Evolutionary conservation across 2,888 invertebrate species (phyloP), one percentile per base, ranked within the genome.

Genomic region (Caenorhabditis panamensis): DNA sequence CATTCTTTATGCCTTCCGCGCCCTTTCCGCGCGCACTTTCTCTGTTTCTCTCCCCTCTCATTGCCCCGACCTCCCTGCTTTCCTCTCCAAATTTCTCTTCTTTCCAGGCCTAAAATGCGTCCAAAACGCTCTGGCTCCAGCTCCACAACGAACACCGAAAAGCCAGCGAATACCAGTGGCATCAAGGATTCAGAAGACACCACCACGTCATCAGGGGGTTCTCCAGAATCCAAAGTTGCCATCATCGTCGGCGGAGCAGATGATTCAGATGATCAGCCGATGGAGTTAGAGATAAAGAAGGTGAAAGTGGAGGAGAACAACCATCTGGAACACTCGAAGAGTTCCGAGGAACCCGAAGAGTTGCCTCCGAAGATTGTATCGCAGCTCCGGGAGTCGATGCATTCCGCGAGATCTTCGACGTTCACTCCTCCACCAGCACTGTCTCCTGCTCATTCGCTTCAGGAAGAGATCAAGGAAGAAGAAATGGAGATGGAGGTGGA

Each of bases 401-500:
- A 16, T 22, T 36, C 36, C 22, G 22, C n/a, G 8, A 26, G 61
- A 3, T 37, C 37, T n/a, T n/a, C 26, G 24, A 37, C 22, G 16
- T 75, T 75, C 66, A 44, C 53, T 2, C 66, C 75, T 6, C 66
- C 66, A 11, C 75, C 75, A 6, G 66, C 75, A 2, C 54, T 75
- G 5, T 75, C 75, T 8, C 75, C 75, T 9, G 75, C 75, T 13
- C 28, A 75, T 37, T 75, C 75, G 6, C n/a, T 73, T 64, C 72
- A 63, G 37, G 41, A 24, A 22, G 59, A 61, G 18, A 24, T 49
- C 16, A 41, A 63, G 18, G 44, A 36, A n/a, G 44, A 36, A 20
- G 53, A 44, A 4, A 47, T 22, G 20, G 41, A 66, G 13, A 53
- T 28, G 24, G 53, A 53, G 0, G 22, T n/a, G 41, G 36, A 66